A percentile compares a stretch with the other conserved stretches of the same genome.
Conservation (phyloP, 2,113 vertebrate genomes). For the Crypturellus undulatus region DNA sequence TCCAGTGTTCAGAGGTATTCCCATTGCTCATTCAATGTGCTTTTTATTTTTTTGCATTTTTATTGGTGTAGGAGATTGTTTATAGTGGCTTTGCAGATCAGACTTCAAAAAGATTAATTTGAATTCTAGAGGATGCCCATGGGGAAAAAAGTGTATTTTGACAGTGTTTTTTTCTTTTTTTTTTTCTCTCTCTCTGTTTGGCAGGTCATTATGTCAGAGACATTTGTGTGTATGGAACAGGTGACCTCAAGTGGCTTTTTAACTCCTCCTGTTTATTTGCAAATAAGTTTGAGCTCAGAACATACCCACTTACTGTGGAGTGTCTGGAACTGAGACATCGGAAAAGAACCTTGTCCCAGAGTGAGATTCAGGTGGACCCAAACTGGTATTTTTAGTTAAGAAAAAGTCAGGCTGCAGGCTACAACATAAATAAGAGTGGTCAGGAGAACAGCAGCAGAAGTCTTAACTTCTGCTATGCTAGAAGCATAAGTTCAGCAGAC, state of each 20-base stretch:
- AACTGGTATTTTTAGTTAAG: constrained; percentile 77
- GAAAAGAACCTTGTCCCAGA: constrained; percentile 77
- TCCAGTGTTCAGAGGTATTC: not conserved
- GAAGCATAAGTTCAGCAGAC: not conserved
- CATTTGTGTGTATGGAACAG: constrained; percentile 82
- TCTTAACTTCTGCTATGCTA: not conserved
- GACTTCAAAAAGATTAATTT: not conserved
- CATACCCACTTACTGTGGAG: constrained; percentile 79
- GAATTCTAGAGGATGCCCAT: not conserved
- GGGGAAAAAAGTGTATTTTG: not conserved
- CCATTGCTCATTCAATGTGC: not conserved
- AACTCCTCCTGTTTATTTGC: constrained; percentile 76
- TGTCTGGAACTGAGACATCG: constrained; percentile 80
- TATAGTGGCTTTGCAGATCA: not conserved
- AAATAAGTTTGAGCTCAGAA: constrained; percentile 82
- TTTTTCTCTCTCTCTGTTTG: not conserved
- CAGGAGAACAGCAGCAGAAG: not conserved
- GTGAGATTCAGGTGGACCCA: constrained; percentile 67
- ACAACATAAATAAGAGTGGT: not conserved
- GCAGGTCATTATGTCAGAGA: constrained; percentile 78
- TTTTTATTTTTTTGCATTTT: not conserved
- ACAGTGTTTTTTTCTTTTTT: not conserved
- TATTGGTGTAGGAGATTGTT: not conserved
- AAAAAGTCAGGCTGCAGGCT: not conserved
- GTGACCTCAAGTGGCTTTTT: constrained; percentile 79